A percentile compares a stretch with the other conserved stretches of the same genome.
Conservation (phyloP, 23 tunicate species). For the Ciona savignyi region DNA sequence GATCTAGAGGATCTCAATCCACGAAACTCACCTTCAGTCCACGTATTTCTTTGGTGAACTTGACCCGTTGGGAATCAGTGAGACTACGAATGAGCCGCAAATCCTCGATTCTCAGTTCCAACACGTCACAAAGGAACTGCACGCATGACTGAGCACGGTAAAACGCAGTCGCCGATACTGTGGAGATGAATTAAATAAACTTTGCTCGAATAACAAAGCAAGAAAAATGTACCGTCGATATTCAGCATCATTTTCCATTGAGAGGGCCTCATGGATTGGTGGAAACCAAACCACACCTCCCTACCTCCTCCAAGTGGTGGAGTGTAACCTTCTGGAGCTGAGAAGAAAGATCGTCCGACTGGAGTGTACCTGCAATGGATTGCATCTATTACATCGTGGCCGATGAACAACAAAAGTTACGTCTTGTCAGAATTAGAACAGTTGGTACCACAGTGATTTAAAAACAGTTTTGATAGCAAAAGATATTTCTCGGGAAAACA, state of each 20-base stretch:
- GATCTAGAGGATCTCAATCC: no score
- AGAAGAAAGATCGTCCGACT: conserved; percentile 97
- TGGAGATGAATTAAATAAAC: no score
- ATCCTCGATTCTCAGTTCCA: conserved; percentile 79
- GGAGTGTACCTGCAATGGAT: conserved; percentile 93
- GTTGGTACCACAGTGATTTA: no score
- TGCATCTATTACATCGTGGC: no score
- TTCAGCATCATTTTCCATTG: conserved; percentile 99
- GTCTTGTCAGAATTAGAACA: no score
- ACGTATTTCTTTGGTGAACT: conserved; percentile 97
- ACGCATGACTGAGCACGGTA: conserved; percentile 95
- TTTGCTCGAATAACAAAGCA: no score
- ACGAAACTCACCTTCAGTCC: conserved; percentile 89
- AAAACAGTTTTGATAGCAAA: no score
- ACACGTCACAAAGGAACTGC: conserved; percentile 94
- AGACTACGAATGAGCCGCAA: conserved; percentile 72
- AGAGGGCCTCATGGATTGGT: conserved; percentile 98
- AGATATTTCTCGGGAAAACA: no score
- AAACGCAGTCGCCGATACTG: conserved; percentile 98
- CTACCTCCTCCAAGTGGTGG: conserved; percentile 99
- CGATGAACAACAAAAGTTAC: no score
- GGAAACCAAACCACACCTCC: conserved; percentile 99
- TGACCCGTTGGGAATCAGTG: conserved; percentile 96
- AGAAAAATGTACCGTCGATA: conserved; percentile 85
- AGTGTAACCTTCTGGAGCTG: conserved; percentile 97